Evolutionary conservation across 2,113 vertebrate genomes (phyloP), one percentile per base, ranked within the genome.

Genomic region (Azemiops feae): DNA sequence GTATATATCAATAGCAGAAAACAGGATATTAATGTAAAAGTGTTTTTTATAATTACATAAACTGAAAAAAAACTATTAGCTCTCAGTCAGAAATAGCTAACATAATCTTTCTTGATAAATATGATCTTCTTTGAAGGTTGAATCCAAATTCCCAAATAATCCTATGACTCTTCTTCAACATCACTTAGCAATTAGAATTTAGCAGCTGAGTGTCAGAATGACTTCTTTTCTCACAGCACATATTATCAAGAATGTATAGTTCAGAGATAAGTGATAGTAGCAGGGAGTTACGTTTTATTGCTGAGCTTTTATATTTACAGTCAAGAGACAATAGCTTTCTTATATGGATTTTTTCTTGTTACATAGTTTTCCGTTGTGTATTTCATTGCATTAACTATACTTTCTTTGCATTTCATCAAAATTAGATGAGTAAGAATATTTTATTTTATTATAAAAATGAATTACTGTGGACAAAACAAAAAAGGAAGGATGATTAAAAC

Each of bases 11-110:
- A 88, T 86, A 74, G 86, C 60, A 54, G 88, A 87, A 74, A 60
- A 92, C 91, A 92, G 91, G 58, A 92, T 54, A 88, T 14, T 16
- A 50, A 23, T 43, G 58, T 88, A 54, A 88, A 86, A 88, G 74
- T 53, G 27, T 86, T 50, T 92, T 88, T 43, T 20, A 74, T 43
- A 54, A 54, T 60, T 69, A 43, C 50, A 43, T 74, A 69, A 39
- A 88, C 69, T 69, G 57, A 3, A 3, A 92, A 92, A 92, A 12
- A 58, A 20, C 47, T 54, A 74, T 74, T 88, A 88, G 91, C n/a
- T 18, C 54, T 58, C 69, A 47, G 81, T n/a, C 10, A 85, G 85
- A 55, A 91, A 43, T 87, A 52, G 14, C 53, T 87, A 60, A 47
- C 27, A n/a, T 39, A 85, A 64, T 9, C 57, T 22, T 39, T n/a